A percentile compares a stretch with the other conserved stretches of the same genome.
phyloP scores from a whole-genome alignment of 2,113 vertebrate species.

The Sinocyclocheilus anshuiensis region DNA sequence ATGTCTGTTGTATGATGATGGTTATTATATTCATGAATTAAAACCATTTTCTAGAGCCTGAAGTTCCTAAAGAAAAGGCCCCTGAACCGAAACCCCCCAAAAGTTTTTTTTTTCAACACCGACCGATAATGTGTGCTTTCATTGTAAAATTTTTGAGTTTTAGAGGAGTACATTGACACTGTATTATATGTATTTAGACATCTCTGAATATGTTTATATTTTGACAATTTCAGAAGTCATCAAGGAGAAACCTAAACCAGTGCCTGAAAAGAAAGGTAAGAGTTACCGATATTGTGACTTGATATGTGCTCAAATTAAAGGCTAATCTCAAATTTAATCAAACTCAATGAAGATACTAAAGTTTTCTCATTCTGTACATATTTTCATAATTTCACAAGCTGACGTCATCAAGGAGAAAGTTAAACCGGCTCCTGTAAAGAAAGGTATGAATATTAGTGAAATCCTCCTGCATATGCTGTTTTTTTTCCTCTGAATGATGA shows the following conservation, averaged over 20 bases:
- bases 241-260: background rate
- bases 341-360: background rate
- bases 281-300: background rate
- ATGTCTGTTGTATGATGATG: no score
- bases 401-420: slow-evolving; percentile 7
- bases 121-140: background rate
- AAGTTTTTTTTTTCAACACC: background rate
- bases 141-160: background rate
- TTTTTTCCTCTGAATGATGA: background rate
- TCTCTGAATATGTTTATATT: background rate
- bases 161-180: background rate
- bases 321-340: background rate
- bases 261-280: background rate
- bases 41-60: background rate
- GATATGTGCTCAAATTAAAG: background rate
- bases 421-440: background rate
- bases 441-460: slow-evolving; percentile 1
- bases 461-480: background rate
- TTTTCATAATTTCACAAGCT: background rate
- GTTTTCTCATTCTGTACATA: background rate
- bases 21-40: no score
- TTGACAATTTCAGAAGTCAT: slow-evolving; percentile 8
- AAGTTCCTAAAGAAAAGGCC: background rate
- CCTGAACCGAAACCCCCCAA: background rate
- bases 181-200: background rate